phyloP scores from a whole-genome alignment of 2,113 vertebrate genomes.

The Channa argus region DNA sequence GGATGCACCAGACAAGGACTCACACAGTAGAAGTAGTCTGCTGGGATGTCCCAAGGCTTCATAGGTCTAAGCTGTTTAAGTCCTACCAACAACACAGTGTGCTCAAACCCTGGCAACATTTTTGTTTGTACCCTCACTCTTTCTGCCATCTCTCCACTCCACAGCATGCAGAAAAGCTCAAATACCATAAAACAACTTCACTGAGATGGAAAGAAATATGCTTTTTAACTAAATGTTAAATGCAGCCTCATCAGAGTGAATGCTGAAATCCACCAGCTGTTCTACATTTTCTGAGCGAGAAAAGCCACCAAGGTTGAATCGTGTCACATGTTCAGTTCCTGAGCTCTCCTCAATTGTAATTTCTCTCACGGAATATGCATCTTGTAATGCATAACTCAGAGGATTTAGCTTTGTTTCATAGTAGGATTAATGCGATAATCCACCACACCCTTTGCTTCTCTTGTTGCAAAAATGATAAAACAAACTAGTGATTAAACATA shows the following conservation, averaged over 20 bases:
- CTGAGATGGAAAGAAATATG: slow-evolving; percentile 61
- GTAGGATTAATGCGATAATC: slow-evolving; percentile 3
- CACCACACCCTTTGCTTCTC: neutral
- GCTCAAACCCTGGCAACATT: slow-evolving; percentile 24
- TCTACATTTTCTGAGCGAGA: slow-evolving; percentile 58
- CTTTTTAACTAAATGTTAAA: slow-evolving; percentile 49
- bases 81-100: slow-evolving; percentile 11
- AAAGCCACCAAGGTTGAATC: slow-evolving; percentile 32
- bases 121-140: slow-evolving; percentile 31
- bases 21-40: slow-evolving; percentile 3
- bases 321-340: slow-evolving; percentile 53
- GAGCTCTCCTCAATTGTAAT: slow-evolving; percentile 17
- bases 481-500: slow-evolving; percentile 28
- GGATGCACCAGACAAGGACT: neutral
- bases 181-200: slow-evolving; percentile 33
- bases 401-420: neutral
- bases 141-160: slow-evolving; percentile 35
- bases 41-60: slow-evolving; percentile 17
- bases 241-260: slow-evolving; percentile 52
- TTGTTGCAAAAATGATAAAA: neutral
- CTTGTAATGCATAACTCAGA: neutral
- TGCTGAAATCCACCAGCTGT: slow-evolving; percentile 57
- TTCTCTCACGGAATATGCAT: slow-evolving; percentile 11
- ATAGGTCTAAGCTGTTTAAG: slow-evolving; percentile 10
- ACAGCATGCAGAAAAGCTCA: slow-evolving; percentile 32